Evolutionary conservation across 2,888 invertebrate species (phyloP), one percentile per base, ranked within the genome.

Genomic region (Polia nebulosa): DNA sequence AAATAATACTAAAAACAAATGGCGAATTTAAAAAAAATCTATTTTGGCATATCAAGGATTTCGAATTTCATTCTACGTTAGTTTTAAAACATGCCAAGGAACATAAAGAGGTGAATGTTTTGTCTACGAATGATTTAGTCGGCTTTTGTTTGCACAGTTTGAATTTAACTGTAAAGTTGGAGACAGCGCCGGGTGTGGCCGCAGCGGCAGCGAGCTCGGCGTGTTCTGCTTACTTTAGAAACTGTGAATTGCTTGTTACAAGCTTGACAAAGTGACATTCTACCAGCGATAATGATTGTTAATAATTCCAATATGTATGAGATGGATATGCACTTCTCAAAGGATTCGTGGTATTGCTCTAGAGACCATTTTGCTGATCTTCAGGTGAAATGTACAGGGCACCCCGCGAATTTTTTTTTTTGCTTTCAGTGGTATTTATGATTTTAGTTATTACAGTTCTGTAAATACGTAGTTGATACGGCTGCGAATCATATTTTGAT

Each of bases 1-100:
- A 88, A 88, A 88, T 86, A 64, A 75, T 63, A 82, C 81, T 82
- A 84, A 88, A 89, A 88, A 90, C 89, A 88, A 89, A 90, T 84
- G 81, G 69, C 52, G 80, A 82, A 85, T 82, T 69, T 76, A 78
- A 83, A 80, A 82, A 72, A 83, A 56, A 82, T 81, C 83, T 83
- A 81, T 87, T 87, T 87, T 81, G 84, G 89, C 60, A 60, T 71
- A 72, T 77, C 77, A 82, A 82, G 72, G 76, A 79, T 76, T 78
- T 45, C 44, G 62, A 65, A 73, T 83, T 62, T 72, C 76, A 73
- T 68, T 69, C 65, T 59, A 71, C 62, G 51, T 71, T 74, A 56
- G 41, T 69, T 80, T 64, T 61, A 57, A 73, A 75, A 76, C 78
- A 83, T 76, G 73, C 58, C 60, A 73, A 79, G 71, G 63, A 66